Evolutionary conservation across 2,113 vertebrate species (phyloP), one percentile per base, ranked within the genome.

Genomic region (Chrysochloris asiatica): DNA sequence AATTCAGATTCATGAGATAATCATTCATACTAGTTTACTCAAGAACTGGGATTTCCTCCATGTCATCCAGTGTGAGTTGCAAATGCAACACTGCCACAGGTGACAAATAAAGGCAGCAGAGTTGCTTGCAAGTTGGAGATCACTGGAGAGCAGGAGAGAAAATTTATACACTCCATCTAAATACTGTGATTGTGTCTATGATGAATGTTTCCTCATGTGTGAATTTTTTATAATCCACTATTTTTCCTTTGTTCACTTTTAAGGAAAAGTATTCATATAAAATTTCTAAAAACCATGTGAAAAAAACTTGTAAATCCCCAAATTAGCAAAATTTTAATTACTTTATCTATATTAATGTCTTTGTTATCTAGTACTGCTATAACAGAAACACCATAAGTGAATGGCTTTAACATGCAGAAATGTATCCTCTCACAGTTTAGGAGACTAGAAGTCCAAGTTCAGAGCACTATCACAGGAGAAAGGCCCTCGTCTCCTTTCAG

Each of bases 201-300:
- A 73, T 45, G 67, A 83, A 65, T n/a, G n/a, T n/a, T n/a, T 77
- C n/a, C 59, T 8, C 5, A n/a, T n/a, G n/a, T 67, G 33, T 36
- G 65, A 67, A 67, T 54, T 78, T 36, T 26, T 19, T 33, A 19
- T 54, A 81, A 63, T 43, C 56, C 36, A 65, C 45, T 83, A 41
- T 76, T 92, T 92, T 76, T 47, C 50, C 19, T 73, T 63, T 61
- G 43, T 89, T 54, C 43, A 19, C 30, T 41, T 75, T 79, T 88
- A 83, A 75, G 33, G 38, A 52, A 85, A 83, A 21, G 21, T 69
- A 83, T 38, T 92, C 30, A 95, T 41, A 24, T 75, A 91, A 88
- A 85, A 69, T 47, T 24, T 47, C 41, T 12, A 33, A 90, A 78
- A 94, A 56, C 1, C 41, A 48, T 19, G 4, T 48, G 26, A 38